Base-by-base conservation (phyloP, 1,140 invertebrate species). In the Drosophila lowei region DNA sequence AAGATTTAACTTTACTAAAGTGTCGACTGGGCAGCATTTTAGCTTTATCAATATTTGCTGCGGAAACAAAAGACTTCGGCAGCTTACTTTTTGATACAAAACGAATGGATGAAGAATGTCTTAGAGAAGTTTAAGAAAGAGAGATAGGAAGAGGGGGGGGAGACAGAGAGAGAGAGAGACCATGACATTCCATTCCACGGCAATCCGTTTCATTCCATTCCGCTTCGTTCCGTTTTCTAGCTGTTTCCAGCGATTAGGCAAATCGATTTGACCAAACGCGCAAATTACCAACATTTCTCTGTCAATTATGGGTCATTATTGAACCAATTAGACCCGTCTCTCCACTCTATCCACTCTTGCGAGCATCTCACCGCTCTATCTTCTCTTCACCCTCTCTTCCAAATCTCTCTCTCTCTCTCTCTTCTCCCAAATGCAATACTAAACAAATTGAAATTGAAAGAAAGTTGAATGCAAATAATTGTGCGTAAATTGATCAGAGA, bases 231-330 rank as follows among this genome's bases (percentile, higher is more conserved):
- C 47, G 52, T 42, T 56, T 38, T 54, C 56, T 78, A 83, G 83
- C 79, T 67, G 63, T 85, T 83, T 71, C 41, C 41, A n/a, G 52
- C 63, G 63, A 85, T 85, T 85, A 85, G 72, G 56, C 75, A 72
- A 76, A 72, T 72, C 73, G 34, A 1, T 38, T 13, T 38, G 34
- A 11, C 34, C 34, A 38, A 68, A 59, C 74, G 63, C 55, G 43
- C 65, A 79, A 85, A 81, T 81, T 79, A 72, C 61, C 52, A 65
- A 50, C 52, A 66, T 79, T 77, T 85, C 66, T 79, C 63, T 62
- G 79, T 62, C 77, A 86, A 85, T 86, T 86, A 85, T 81, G 72
- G 56, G 48, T 47, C 41, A 85, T 79, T 79, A 85, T 85, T 64
- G 81, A 48, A 72, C 56, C 68, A 66, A 75, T 71, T 76, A 67